Evolutionary conservation across 2,113 vertebrate species (phyloP).

Genomic region (Cathartes aura): DNA sequence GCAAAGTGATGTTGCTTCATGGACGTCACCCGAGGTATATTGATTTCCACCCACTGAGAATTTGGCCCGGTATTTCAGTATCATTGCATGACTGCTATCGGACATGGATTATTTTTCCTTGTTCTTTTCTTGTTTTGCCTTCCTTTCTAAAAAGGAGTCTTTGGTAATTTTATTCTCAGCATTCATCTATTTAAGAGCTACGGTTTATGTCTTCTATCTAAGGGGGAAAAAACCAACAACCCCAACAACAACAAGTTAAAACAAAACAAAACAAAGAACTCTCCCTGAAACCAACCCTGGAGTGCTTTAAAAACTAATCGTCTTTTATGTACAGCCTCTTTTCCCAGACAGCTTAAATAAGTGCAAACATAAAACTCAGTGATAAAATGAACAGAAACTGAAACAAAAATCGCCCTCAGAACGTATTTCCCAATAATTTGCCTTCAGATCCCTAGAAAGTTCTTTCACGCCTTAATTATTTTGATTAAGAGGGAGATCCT

Average conservation of each 20-base stretch:
- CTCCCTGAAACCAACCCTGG: conserved; percentile 60
- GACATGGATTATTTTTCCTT: conserved; percentile 3
- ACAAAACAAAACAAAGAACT: conserved; percentile 25
- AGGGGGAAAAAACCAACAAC: background rate
- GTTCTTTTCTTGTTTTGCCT: background rate
- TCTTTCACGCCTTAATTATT: conserved; percentile 6
- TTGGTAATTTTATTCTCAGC: conserved; percentile 49
- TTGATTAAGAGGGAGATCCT: background rate
- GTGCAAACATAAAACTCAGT: conserved; percentile 72
- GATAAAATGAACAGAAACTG: conserved; percentile 60
- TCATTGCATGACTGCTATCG: background rate
- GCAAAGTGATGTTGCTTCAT: background rate
- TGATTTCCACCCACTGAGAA: conserved; percentile 16
- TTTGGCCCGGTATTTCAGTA: conserved; percentile 13
- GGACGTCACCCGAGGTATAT: background rate
- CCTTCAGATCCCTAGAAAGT: conserved; percentile 28
- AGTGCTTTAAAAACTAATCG: conserved; percentile 78
- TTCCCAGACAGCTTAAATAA: conserved; percentile 75
- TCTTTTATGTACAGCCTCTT: conserved; percentile 74
- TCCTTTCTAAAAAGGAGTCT: conserved; percentile 1
- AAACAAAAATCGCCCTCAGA: conserved; percentile 37
- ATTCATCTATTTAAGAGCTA: conserved; percentile 68
- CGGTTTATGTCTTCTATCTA: conserved; percentile 69
- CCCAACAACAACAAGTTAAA: conserved; percentile 24
- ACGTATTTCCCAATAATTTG: conserved; percentile 27